Evolutionary conservation across 2,113 vertebrate genomes (phyloP), one percentile per base, ranked within the genome.

Genomic region (Coreoperca whiteheadi): DNA sequence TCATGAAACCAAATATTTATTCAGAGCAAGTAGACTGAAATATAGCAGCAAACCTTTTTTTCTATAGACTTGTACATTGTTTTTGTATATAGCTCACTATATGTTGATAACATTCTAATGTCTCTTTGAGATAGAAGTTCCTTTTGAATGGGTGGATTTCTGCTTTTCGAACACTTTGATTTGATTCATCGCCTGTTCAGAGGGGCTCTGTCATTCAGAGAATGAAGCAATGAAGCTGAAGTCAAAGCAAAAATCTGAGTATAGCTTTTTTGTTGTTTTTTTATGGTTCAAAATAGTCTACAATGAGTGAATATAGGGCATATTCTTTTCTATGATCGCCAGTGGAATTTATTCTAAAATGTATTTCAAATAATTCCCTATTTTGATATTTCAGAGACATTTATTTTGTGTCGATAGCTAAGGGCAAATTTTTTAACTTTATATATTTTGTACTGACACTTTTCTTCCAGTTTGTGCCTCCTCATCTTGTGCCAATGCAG

Each of bases 1-100:
- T 80, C 69, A 43, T 54, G 4, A 88, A 90, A 86, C 51, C 80
- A 87, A 87, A 86, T 94, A 93, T 94, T 93, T 93, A 93, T 92
- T 90, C 84, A 87, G 82, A 87, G 34, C 81, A 87, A 78, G 77
- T 69, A 74, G 61, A 84, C 56, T 75, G 73, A 83, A 83, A 71
- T 56, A 71, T 43, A 90, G 61, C 81, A 77, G 64, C 64, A 50
- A 64, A 54, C 8, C 6, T 61, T 57, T 81, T 67, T 81, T 76
- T 74, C 54, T 79, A 78, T 70, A 85, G 69, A 88, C 78, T 50
- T 93, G 92, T 92, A 93, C 79, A 93, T 91, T 90, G 79, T 81
- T 60, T 61, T 85, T 93, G 92, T 94, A 90, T 80, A 93, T 92
- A 93, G 37, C 74, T 83, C 66, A 54, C 69, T 46, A 37, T 82